Evolutionary conservation across 1,140 invertebrate species (phyloP).

Genomic region (Globodera ellingtonae): DNA sequence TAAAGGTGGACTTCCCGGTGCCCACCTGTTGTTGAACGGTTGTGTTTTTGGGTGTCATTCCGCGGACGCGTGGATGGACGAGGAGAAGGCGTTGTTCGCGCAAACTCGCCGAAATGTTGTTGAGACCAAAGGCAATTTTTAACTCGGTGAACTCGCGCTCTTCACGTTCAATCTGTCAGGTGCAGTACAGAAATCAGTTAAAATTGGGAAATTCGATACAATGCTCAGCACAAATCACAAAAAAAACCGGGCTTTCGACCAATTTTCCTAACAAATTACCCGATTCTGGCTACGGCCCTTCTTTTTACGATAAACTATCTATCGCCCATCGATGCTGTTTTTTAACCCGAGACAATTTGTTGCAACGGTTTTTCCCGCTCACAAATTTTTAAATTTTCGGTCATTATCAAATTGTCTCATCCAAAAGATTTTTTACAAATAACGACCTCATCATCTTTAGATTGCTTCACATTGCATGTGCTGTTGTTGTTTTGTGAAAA

Average conservation of each 20-base stretch:
- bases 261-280: no score
- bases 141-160: constrained; percentile 34
- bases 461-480: not conserved
- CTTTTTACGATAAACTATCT: no score
- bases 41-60: constrained; percentile 67
- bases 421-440: no score
- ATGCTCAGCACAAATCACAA: not conserved
- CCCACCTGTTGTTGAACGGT: constrained; percentile 55
- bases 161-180: not conserved
- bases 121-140: constrained; percentile 23
- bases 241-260: not conserved
- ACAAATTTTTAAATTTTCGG: no score
- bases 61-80: constrained; percentile 73
- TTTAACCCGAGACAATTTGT: no score
- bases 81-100: constrained; percentile 41
- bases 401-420: no score
- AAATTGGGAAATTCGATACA: not conserved
- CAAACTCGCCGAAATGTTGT: constrained; percentile 11
- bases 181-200: not conserved
- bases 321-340: no score
- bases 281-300: no score
- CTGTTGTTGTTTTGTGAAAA: not conserved
- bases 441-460: not conserved
- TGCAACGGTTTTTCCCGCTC: no score
- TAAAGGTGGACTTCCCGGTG: constrained; percentile 46